Percentiles rank a stretch among this genome's conserved stretches.
These are phyloP conservation scores for Benthosema pterotum DNA, from an alignment of 2,797 vertebrate species.

Conservation along the genomic window DNA sequence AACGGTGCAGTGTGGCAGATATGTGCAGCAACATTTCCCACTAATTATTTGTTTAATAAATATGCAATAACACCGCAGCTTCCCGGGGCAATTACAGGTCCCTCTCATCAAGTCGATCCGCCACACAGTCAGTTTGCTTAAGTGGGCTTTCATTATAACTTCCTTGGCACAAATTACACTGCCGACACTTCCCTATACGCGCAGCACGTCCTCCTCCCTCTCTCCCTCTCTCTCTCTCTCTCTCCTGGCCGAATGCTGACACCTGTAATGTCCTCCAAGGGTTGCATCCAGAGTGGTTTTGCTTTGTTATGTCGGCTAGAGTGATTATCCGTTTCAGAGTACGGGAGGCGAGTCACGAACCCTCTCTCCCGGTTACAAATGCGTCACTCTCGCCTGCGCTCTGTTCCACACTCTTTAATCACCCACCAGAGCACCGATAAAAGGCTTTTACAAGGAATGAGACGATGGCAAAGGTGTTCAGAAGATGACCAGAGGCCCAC, in stretches of 20 bases:
- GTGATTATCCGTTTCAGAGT: constrained; percentile 54
- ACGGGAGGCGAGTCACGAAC: constrained; percentile 29
- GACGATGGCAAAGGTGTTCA: constrained; percentile 44
- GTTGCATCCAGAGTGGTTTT: constrained; percentile 8
- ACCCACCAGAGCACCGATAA: constrained; percentile 56
- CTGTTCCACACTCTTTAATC: constrained; percentile 61
- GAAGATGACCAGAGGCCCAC: constrained; percentile 34
- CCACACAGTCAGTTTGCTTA: constrained; percentile 24
- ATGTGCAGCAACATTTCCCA: constrained; percentile 23
- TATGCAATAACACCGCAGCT: constrained; percentile 66
- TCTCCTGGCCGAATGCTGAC: constrained; percentile 25
- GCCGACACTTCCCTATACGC: constrained; percentile 25
- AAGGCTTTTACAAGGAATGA: constrained; percentile 57
- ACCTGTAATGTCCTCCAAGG: constrained; percentile 29
- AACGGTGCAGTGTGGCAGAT: constrained; percentile 39
- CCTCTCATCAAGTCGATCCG: constrained; percentile 23
- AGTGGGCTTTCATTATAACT: constrained; percentile 23
- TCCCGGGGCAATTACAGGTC: constrained; percentile 14
- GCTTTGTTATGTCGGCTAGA: constrained; percentile 38
- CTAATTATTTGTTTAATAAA: constrained; percentile 78
- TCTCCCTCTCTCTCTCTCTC: no score
- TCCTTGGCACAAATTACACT: neutral
- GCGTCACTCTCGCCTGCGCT: constrained; percentile 32
- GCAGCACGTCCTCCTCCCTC: no score
- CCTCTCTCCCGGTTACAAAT: constrained; percentile 47